phyloP scores from a whole-genome alignment of 2,888 invertebrate species.

The Xestia ashworthii region DNA sequence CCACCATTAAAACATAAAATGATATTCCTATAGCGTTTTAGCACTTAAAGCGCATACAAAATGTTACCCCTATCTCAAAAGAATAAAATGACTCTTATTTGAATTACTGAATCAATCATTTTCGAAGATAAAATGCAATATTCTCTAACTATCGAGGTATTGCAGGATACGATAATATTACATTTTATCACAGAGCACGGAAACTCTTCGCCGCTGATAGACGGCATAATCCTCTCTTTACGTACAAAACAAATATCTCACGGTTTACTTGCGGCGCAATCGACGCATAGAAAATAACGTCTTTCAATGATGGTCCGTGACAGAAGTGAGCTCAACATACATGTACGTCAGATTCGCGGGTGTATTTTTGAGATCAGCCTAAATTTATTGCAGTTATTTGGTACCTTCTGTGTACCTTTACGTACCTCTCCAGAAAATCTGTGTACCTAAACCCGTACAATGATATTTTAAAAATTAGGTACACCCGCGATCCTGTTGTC shows the following conservation, averaged over 20 bases:
- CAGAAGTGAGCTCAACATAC: background rate
- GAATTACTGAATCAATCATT: background rate
- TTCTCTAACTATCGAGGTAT: background rate
- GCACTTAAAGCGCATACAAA: background rate
- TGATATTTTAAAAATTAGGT: no score
- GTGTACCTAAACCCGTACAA: no score
- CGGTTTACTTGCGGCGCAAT: background rate
- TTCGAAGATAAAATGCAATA: background rate
- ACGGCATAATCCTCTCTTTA: background rate
- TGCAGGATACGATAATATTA: conserved; percentile 1
- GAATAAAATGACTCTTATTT: background rate
- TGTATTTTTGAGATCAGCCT: no score
- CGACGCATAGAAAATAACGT: background rate
- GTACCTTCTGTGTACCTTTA: no score
- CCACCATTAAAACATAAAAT: background rate
- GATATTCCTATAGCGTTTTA: background rate
- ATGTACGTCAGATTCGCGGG: no score
- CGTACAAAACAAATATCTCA: background rate
- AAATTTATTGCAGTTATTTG: no score
- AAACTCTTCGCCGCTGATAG: background rate
- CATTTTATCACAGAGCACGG: background rate
- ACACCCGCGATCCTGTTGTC: no score
- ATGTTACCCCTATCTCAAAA: background rate
- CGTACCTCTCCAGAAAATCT: no score
- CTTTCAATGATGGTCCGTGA: background rate